Percentiles rank a stretch among this genome's conserved stretches.
Evolutionary conservation across 2,888 invertebrate genomes (phyloP).

Genomic region (Blastobasis adustella): DNA sequence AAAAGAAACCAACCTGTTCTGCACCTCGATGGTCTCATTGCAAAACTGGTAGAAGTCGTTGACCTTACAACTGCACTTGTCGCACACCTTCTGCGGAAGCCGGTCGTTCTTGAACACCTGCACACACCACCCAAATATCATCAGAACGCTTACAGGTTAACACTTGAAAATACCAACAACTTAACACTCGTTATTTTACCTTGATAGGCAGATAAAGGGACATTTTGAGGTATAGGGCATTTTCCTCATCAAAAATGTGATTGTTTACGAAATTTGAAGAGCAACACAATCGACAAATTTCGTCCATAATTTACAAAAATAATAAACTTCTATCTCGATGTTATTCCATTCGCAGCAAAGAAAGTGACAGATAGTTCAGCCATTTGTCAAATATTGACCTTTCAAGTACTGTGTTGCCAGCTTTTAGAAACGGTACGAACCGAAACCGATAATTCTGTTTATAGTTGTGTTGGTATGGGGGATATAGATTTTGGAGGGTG

Average conservation of each 20-base stretch:
- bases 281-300: slow-evolving; percentile 63
- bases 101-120: slow-evolving; percentile 80
- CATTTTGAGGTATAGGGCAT: slow-evolving; percentile 81
- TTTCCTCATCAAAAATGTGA: slow-evolving; percentile 81
- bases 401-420: slow-evolving; percentile 43
- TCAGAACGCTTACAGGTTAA: slow-evolving; percentile 23
- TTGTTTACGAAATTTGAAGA: slow-evolving; percentile 75
- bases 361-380: slow-evolving; percentile 50
- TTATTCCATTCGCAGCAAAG: slow-evolving; percentile 30
- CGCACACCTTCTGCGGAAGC: slow-evolving; percentile 82
- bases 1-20: slow-evolving; percentile 61
- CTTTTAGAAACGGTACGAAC: slow-evolving; percentile 27
- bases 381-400: slow-evolving; percentile 64
- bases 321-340: slow-evolving; percentile 26
- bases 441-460: slow-evolving; percentile 39
- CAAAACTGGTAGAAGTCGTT: slow-evolving; percentile 83
- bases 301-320: slow-evolving; percentile 45
- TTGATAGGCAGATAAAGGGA: slow-evolving; percentile 83
- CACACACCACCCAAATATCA: slow-evolving; percentile 17
- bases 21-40: slow-evolving; percentile 79
- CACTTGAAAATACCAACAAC: slow-evolving; percentile 15
- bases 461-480: slow-evolving; percentile 2
- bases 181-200: slow-evolving; percentile 55
- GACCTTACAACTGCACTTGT: slow-evolving; percentile 81
- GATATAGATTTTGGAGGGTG: slow-evolving; percentile 6